phyloP scores from a whole-genome alignment of 2,888 invertebrate species.

The Syrista parreyssii region DNA sequence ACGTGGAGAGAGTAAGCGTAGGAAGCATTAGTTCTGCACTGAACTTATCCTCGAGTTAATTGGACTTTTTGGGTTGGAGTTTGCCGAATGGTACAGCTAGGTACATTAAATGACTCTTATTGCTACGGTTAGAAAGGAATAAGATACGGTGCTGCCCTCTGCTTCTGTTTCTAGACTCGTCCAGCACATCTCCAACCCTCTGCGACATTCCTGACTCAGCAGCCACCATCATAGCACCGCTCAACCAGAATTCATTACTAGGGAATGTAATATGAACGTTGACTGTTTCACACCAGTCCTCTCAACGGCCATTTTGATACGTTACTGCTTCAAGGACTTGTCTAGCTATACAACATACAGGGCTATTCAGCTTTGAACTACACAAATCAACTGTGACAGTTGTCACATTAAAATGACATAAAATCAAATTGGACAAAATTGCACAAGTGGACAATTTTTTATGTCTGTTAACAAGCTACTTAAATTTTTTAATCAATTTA shows the following conservation, averaged over 20 bases:
- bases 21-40: neutral
- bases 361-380: too few relatives aligned
- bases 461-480: too few relatives aligned
- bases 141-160: neutral
- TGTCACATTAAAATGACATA: too few relatives aligned
- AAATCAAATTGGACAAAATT: too few relatives aligned
- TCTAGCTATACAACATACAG: too few relatives aligned
- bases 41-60: slow-evolving; percentile 5
- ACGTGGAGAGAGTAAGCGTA: slow-evolving; percentile 5
- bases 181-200: neutral
- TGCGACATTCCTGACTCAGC: neutral
- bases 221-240: slow-evolving; percentile 13
- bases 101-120: slow-evolving; percentile 2
- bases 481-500: too few relatives aligned
- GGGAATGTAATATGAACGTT: slow-evolving; percentile 32
- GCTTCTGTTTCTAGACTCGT: neutral
- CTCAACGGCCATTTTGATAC: neutral
- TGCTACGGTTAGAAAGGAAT: slow-evolving; percentile 5
- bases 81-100: neutral
- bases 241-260: slow-evolving; percentile 31
- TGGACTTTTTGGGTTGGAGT: neutral
- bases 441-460: too few relatives aligned
- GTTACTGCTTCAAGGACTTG: too few relatives aligned
- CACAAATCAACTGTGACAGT: too few relatives aligned
- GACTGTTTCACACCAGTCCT: slow-evolving; percentile 21